Conservation (phyloP, 2,888 invertebrate genomes). For the Leptinotarsa juncta region DNA sequence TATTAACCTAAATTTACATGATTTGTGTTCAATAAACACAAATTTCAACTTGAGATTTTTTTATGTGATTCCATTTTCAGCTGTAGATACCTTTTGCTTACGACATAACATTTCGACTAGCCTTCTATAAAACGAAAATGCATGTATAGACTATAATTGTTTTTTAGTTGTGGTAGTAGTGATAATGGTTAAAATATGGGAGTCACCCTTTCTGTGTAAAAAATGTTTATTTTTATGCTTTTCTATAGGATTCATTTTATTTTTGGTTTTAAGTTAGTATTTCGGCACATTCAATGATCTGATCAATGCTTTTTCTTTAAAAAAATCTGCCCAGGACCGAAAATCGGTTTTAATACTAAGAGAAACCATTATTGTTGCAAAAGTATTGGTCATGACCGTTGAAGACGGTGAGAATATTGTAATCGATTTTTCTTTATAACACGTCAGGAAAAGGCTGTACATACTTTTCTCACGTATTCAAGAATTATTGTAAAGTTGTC, state of each 20-base stretch:
- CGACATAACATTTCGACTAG: conserved; percentile 5
- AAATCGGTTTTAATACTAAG: background rate
- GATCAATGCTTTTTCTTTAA: background rate
- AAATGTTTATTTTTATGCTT: conserved; percentile 2
- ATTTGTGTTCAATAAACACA: background rate
- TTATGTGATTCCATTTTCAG: background rate
- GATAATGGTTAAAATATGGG: background rate
- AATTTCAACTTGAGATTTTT: no score
- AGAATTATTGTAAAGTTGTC: conserved; percentile 48
- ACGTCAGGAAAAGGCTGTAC: conserved; percentile 44
- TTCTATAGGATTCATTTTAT: background rate
- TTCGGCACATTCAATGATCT: background rate
- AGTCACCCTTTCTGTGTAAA: conserved; percentile 8
- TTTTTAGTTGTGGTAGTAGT: conserved; percentile 20
- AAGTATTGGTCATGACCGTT: background rate
- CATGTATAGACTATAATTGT: conserved; percentile 18
- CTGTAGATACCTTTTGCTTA: conserved; percentile 19
- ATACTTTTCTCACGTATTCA: conserved; percentile 38
- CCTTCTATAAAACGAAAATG: conserved; percentile 15
- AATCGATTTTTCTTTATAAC: conserved; percentile 8
- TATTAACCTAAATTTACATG: background rate
- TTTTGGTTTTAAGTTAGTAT: background rate
- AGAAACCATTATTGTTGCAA: background rate
- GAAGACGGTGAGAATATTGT: background rate
- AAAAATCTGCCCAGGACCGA: background rate